Percentiles rank a stretch among this genome's conserved stretches.
Evolutionary conservation across 2,888 invertebrate species (phyloP).

Genomic region (Campoplex nolae): DNA sequence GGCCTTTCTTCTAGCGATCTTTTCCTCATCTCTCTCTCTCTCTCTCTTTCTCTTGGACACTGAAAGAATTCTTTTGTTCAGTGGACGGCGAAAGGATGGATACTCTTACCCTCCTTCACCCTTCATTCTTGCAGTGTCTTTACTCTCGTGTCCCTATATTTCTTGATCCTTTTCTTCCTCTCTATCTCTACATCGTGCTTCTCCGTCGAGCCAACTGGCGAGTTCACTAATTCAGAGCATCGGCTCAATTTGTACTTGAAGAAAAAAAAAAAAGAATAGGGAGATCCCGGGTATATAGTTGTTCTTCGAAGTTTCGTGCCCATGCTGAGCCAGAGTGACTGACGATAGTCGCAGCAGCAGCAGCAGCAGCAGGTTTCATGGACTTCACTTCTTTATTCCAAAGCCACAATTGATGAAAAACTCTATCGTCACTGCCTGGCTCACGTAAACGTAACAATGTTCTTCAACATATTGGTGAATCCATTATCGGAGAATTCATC

Average conservation of each 20-base stretch:
- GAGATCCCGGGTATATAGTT: background rate
- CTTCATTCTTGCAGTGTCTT: constrained; percentile 17
- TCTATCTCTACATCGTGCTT: constrained; percentile 7
- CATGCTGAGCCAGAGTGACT: background rate
- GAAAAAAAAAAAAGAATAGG: constrained; percentile 18
- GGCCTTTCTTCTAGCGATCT: constrained; percentile 35
- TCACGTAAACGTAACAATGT: constrained; percentile 36
- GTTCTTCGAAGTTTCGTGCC: background rate
- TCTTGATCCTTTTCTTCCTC: constrained; percentile 10
- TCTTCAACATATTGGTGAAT: constrained; percentile 63
- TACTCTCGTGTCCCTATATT: constrained; percentile 6
- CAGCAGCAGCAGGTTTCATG: constrained; percentile 33
- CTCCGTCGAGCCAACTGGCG: constrained; percentile 25
- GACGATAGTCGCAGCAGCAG: constrained; percentile 21
- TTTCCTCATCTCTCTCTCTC: constrained; percentile 11
- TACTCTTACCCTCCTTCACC: constrained; percentile 38
- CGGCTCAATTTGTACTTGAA: constrained; percentile 53
- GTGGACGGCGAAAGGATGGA: constrained; percentile 14
- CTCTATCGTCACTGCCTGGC: constrained; percentile 18
- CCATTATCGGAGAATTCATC: constrained; percentile 58
- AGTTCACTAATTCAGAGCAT: constrained; percentile 59
- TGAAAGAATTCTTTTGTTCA: constrained; percentile 57
- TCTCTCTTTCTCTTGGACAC: constrained; percentile 3
- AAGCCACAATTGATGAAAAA: constrained; percentile 63
- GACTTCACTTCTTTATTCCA: constrained; percentile 45